These are phyloP conservation scores for Glyphotaelius pellucidus DNA, from an alignment of 2,888 invertebrate genomes.

Conservation along the genomic window DNA sequence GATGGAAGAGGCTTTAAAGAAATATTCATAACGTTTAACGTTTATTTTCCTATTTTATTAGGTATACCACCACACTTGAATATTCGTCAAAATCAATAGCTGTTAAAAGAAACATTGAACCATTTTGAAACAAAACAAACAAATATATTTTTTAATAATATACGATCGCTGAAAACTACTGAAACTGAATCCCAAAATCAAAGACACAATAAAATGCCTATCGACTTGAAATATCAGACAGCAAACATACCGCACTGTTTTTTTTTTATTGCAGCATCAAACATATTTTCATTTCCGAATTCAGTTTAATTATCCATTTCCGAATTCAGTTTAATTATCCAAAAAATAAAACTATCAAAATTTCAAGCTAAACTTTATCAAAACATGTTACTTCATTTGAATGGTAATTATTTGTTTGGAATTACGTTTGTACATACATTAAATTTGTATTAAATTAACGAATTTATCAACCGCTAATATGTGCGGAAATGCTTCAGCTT, in stretches of 20 bases:
- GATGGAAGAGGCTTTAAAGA: no score
- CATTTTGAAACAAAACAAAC: background rate
- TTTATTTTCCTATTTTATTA: no score
- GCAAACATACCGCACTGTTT: constrained; percentile 49
- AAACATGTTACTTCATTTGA: background rate
- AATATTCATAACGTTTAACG: no score
- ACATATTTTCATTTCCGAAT: background rate
- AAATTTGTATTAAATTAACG: no score
- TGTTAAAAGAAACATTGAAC: no score
- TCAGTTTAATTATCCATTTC: background rate
- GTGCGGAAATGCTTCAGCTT: background rate
- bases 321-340: background rate
- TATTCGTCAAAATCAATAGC: no score
- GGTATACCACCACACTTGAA: no score
- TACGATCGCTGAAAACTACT: background rate
- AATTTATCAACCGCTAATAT: background rate
- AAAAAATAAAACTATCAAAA: background rate
- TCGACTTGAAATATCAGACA: constrained; percentile 65
- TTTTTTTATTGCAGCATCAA: background rate
- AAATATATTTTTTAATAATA: background rate
- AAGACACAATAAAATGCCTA: constrained; percentile 64
- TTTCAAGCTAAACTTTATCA: background rate
- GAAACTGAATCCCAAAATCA: constrained; percentile 57
- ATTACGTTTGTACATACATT: no score
- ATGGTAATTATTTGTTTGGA: background rate